Evolutionary conservation across 2,888 invertebrate genomes (phyloP), one percentile per base, ranked within the genome.

Genomic region (Ypsolopha sequella): DNA sequence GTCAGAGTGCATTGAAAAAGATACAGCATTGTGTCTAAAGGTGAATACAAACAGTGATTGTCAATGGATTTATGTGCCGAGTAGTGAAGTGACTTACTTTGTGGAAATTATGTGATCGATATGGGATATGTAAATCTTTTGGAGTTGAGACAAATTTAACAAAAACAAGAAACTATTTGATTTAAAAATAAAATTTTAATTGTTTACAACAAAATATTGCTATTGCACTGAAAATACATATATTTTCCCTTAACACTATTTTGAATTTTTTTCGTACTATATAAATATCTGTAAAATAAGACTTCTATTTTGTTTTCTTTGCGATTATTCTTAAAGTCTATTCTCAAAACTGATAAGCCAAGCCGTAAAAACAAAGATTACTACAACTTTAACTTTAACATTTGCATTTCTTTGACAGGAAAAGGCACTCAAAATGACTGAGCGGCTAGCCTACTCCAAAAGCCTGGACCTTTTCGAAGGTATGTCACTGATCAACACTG

Each of bases 11-110:
- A 85, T 89, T 47, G 86, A 88, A 55, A 88, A 79, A 62, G 88
- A 89, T 64, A 80, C 90, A 34, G 75, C 88, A 33, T 69, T 90
- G 66, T 91, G 91, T 68, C 70, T 91, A 52, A 91, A 91, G 88
- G 91, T 91, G 84, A 82, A 69, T 74, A 68, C 53, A 53, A n/a
- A 50, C 24, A 24, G 24, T 24, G 24, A 4, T 24, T 24, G 2
- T 4, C 24, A 24, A 36, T 36, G 47, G 47, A 47, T 52, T 52
- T 49, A 35, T 14, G 51, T 46, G 52, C 11, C 6, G 39, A 39
- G 10, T 39, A 39, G 36, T 46, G 46, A 33, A 11, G 43, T 43
- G 43, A 6, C 46, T 11, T 6, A 1, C 46, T 36, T 36, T 7
- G n/a, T 14, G 13, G 11, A 33, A 7, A 14, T 47, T 47, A 6